Base-by-base conservation (phyloP, 2,113 vertebrate genomes). In the Morone chrysops region DNA sequence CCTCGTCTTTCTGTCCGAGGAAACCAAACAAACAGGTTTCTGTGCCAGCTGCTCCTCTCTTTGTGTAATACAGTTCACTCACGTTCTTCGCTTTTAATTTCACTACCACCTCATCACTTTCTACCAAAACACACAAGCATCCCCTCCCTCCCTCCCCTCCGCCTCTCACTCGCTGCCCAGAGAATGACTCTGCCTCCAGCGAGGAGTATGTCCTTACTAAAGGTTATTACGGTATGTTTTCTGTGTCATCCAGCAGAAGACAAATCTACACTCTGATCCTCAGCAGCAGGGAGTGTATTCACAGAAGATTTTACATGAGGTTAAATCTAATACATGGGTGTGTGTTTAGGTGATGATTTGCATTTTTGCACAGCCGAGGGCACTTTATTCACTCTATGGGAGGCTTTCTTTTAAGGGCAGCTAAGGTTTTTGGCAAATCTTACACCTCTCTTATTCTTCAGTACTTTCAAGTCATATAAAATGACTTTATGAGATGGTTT, bases 391-490 rank as follows among this genome's bases (percentile, higher is more conserved):
- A 70, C 82, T 80, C 69, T 0, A 22, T 50, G 74, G 60, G 69
- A 82, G 82, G 78, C 17, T 84, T 61, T n/a, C 56, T 70, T 70
- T 45, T 81, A n/a, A 72, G 72, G 62, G 4, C 63, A 53, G 48
- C 25, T 41, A 8, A 62, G 65, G 18, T 68, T 67, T 82, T 68
- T 17, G 43, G 20, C 22, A 60, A 78, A 71, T 78, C 48, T 41
- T 4, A 18, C 31, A 53, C 60, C 61, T 63, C 18, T 59, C 50
- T 82, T 77, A 56, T 53, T 81, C 63, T 82, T 4, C 66, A 84
- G 48, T 47, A 14, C 88, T 90, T 85, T 87, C 48, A 82, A 74
- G 72, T 82, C 67, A 18, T 54, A 86, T 79, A 84, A 84, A 89
- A 13, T 50, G 18, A 72, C 69, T 86, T 92, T 82, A 90, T 65